Evolutionary conservation across 2,113 vertebrate genomes (phyloP), one percentile per base, ranked within the genome.

Genomic region (Montifringilla adamsi): DNA sequence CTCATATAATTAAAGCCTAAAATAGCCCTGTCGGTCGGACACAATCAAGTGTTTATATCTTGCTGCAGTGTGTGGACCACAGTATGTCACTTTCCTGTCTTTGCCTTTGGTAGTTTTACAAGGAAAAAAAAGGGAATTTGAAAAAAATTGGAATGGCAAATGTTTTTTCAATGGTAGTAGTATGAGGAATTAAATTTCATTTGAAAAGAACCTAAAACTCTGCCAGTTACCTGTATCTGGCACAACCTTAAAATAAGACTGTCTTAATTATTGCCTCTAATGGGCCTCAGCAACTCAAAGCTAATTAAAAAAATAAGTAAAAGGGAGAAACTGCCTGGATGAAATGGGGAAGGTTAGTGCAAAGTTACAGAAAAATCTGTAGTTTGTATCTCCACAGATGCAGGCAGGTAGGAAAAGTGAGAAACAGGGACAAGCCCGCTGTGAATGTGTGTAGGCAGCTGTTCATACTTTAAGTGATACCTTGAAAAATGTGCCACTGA

Each of bases 1-100:
- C 93, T 97, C 88, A 43, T 87, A 96, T 97, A 98, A 98, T 98
- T 97, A 98, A 97, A 97, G 88, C 95, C 87, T 92, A 97, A 98
- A 98, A 97, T 98, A 97, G 94, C 89, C 60, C 67, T 87, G 64
- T 83, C 4, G 1, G 90, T 85, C 87, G 88, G 94, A 96, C 72
- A 95, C 76, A 92, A 95, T 94, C 84, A 96, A 89, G 77, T 95
- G 93, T 96, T 93, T 97, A 35, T 94, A 75, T 66, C 93, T 94
- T 90, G 59, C 78, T 90, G 74, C 73, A 74, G 31, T 70, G 77
- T 78, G 56, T 85, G 53, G 50, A 84, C 56, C 31, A 68, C 24
- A 64, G 43, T 63, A 31, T 56, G 68, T n/a, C 18, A 72, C 50
- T 80, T 90, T 47, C 37, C 47, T 77, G 26, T 20, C 73, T 85